phyloP scores from a whole-genome alignment of 2,797 vertebrate genomes.

The Pelobates cultripes region DNA sequence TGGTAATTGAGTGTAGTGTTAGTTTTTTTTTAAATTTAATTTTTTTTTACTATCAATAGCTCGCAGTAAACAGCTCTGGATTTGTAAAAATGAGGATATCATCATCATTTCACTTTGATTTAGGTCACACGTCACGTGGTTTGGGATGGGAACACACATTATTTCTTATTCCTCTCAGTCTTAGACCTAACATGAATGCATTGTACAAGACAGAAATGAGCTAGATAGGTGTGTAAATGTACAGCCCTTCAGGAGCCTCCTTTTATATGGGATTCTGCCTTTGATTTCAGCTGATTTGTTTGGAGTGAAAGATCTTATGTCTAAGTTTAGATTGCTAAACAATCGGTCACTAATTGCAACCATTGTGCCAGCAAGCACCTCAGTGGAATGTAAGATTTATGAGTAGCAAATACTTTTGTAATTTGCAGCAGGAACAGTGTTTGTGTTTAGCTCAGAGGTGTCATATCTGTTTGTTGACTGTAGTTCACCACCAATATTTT shows the following conservation, averaged over 20 bases:
- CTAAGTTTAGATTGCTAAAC: neutral
- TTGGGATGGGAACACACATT: neutral
- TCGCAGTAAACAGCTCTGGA: too few relatives aligned
- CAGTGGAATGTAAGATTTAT: neutral
- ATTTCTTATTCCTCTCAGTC: neutral
- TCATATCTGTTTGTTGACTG: neutral
- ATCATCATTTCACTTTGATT: too few relatives aligned
- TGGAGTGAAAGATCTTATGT: neutral
- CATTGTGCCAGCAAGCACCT: constrained; percentile 2
- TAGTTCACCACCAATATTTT: neutral
- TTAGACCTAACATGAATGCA: neutral
- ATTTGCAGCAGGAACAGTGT: neutral
- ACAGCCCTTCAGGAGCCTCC: neutral
- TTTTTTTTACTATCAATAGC: too few relatives aligned
- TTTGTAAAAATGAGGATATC: too few relatives aligned
- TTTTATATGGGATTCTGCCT: neutral
- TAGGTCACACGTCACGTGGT: too few relatives aligned
- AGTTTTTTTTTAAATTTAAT: too few relatives aligned
- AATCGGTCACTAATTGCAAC: neutral
- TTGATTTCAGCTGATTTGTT: constrained; percentile 3
- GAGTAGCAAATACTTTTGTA: neutral
- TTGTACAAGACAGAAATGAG: neutral
- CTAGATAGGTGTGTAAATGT: constrained; percentile 1
- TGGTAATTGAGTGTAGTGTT: too few relatives aligned
- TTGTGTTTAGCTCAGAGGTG: neutral